These are phyloP conservation scores for Okamejei kenojei DNA, from an alignment of 2,797 vertebrate genomes.

Conservation along the genomic window DNA sequence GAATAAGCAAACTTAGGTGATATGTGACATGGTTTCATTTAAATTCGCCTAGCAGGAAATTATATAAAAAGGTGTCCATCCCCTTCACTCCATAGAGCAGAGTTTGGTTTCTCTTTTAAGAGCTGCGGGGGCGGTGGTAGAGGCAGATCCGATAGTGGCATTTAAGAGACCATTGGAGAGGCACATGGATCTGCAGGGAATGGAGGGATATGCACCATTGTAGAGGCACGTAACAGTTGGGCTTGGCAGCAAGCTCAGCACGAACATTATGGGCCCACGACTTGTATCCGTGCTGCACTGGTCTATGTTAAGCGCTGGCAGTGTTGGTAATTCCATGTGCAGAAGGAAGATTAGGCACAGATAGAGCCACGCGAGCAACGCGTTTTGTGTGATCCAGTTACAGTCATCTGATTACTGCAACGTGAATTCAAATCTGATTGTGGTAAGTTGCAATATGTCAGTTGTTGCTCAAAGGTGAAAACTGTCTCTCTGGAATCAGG, in stretches of 20 bases:
- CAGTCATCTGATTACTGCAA: not conserved
- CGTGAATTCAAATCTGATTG: not conserved
- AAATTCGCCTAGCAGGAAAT: not conserved
- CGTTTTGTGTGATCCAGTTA: not conserved
- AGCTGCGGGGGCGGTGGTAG: not conserved
- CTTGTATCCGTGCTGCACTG: no score
- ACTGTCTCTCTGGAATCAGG: not conserved
- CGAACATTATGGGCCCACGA: no score
- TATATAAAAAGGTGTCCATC: not conserved
- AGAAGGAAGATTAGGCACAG: not conserved
- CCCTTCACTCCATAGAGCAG: not conserved
- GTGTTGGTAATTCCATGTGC: not conserved
- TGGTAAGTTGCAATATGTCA: not conserved
- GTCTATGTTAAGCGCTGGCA: not conserved
- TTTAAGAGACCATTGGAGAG: no score
- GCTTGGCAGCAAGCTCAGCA: no score
- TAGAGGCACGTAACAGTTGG: no score
- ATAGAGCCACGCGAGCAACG: not conserved
- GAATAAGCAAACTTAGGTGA: not conserved
- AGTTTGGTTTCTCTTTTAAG: not conserved
- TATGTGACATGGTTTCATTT: not conserved
- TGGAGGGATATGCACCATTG: no score
- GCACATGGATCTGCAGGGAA: no score
- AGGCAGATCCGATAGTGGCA: no score
- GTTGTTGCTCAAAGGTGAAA: not conserved